Evolutionary conservation across 2,113 vertebrate genomes (phyloP).

Genomic region (Pongo pygmaeus): DNA sequence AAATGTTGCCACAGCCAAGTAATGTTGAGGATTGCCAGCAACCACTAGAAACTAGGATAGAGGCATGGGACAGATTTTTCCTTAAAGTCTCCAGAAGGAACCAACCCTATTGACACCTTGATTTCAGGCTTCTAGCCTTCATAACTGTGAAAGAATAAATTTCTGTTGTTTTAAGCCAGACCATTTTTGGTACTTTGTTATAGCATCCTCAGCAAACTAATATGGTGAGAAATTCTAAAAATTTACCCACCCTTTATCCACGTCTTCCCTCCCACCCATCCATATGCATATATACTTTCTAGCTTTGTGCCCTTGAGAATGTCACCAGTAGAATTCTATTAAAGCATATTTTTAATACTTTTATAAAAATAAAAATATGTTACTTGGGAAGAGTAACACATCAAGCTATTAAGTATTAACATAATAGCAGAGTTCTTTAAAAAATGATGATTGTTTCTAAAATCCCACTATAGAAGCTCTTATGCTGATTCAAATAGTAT

Average conservation of each 20-base stretch:
- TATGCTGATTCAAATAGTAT: slow-evolving; percentile 37
- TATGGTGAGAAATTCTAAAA: neutral
- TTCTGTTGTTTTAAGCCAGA: slow-evolving; percentile 25
- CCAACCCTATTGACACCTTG: neutral
- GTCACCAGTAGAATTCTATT: neutral
- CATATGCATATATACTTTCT: neutral
- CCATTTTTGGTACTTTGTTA: neutral
- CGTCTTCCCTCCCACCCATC: neutral
- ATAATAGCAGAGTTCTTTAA: slow-evolving; percentile 35
- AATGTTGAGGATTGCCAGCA: neutral
- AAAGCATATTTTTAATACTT: slow-evolving; percentile 1
- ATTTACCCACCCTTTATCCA: neutral
- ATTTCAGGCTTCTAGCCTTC: neutral
- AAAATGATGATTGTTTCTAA: slow-evolving; percentile 35
- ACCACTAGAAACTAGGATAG: neutral
- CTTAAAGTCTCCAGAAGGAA: neutral
- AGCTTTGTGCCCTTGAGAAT: neutral
- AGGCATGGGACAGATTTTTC: neutral
- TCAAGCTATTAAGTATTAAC: neutral
- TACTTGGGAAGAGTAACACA: neutral
- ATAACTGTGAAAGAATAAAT: neutral
- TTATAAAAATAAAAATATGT: slow-evolving; percentile 37
- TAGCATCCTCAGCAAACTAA: neutral
- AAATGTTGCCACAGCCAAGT: neutral
- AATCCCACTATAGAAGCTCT: slow-evolving; percentile 18